These are phyloP conservation scores for Diplogasteroides magnus DNA, from an alignment of 1,140 invertebrate genomes.

Conservation along the genomic window DNA sequence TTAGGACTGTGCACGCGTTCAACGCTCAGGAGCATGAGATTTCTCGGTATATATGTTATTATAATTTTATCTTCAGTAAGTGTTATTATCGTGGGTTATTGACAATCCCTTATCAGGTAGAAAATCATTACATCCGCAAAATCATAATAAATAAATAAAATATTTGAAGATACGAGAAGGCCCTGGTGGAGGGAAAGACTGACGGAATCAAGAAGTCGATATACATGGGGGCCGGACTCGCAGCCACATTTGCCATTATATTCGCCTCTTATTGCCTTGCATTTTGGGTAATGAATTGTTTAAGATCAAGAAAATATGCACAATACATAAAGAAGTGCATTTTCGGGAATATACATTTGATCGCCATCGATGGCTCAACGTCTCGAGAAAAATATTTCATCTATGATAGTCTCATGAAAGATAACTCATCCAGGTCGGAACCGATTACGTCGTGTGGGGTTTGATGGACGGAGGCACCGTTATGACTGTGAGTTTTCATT, in stretches of 20 bases:
- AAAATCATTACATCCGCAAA: no score
- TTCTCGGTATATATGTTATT: background rate
- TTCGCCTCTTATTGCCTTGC: slow-evolving; percentile 38
- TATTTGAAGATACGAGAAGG: slow-evolving; percentile 26
- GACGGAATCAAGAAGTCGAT: slow-evolving; percentile 36
- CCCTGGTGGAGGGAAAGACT: slow-evolving; percentile 21
- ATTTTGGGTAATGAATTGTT: no score
- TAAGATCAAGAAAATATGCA: no score
- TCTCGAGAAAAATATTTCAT: no score
- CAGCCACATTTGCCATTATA: slow-evolving; percentile 32
- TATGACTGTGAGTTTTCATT: slow-evolving; percentile 13
- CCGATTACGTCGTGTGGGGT: slow-evolving; percentile 21
- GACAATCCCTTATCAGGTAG: no score
- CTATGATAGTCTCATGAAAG: no score
- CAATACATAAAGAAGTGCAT: no score
- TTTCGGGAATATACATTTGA: no score
- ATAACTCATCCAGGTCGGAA: no score
- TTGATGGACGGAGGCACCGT: slow-evolving; percentile 21
- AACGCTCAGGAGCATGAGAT: slow-evolving; percentile 69
- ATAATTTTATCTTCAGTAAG: background rate
- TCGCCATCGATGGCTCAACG: no score
- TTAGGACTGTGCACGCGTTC: slow-evolving; percentile 75
- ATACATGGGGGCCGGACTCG: slow-evolving; percentile 28
- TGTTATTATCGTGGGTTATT: no score
- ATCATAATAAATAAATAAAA: no score